phyloP scores from a whole-genome alignment of 2,797 vertebrate genomes.

The Gadopsis marmoratus region DNA sequence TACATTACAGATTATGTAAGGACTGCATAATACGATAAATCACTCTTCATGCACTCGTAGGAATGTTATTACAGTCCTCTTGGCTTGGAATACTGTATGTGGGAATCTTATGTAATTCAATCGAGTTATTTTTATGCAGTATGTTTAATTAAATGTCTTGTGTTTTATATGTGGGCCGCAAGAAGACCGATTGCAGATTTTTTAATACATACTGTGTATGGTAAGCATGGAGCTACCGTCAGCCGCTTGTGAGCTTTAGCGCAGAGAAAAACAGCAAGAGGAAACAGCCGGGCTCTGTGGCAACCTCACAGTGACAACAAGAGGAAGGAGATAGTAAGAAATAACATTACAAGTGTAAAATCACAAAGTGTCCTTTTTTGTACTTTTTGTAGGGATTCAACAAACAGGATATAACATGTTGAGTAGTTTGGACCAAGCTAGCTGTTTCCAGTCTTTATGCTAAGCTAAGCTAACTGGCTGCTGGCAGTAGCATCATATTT shows the following conservation, averaged over 20 bases:
- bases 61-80: slow-evolving; percentile 28
- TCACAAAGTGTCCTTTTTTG: background rate
- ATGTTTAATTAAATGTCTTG: slow-evolving; percentile 8
- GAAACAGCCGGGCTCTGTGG: background rate
- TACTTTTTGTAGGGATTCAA: background rate
- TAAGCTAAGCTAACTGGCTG: background rate
- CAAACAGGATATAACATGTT: background rate
- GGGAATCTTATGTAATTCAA: background rate
- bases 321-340: background rate
- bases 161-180: background rate
- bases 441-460: background rate
- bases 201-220: background rate
- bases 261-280: background rate
- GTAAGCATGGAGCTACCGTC: background rate
- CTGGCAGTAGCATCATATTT: background rate
- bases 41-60: slow-evolving; percentile 15
- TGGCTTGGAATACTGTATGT: background rate
- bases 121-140: background rate
- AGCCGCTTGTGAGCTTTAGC: background rate
- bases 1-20: slow-evolving; percentile 66
- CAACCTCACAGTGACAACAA: background rate
- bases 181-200: background rate
- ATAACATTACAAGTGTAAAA: background rate
- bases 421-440: background rate
- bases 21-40: slow-evolving; percentile 41